These are phyloP conservation scores for Onychomys arenicola DNA, from an alignment of 2,797 vertebrate genomes.

Conservation along the genomic window DNA sequence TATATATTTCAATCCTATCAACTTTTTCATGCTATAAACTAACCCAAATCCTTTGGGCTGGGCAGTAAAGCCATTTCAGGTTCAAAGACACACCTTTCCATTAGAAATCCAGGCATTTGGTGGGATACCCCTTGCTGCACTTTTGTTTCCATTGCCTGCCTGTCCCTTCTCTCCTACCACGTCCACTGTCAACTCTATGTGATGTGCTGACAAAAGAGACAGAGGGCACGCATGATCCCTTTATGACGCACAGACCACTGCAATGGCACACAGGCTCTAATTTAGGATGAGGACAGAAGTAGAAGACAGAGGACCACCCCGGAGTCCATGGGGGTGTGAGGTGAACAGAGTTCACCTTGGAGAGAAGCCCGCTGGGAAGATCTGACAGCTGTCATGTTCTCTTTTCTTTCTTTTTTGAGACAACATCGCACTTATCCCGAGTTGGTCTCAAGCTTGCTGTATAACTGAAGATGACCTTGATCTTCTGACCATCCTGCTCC, in stretches of 20 bases:
- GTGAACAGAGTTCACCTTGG: background rate
- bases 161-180: background rate
- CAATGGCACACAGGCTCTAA: background rate
- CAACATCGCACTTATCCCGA: background rate
- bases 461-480: background rate
- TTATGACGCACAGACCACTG: background rate
- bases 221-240: background rate
- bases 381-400: background rate
- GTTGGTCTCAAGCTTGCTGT: background rate
- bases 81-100: slow-evolving; percentile 58
- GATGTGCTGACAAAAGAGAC: slow-evolving; percentile 37
- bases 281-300: background rate
- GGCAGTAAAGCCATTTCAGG: slow-evolving; percentile 61
- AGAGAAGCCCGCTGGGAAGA: background rate
- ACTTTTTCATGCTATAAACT: slow-evolving; percentile 72
- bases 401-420: background rate
- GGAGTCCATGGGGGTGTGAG: background rate
- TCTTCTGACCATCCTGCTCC: background rate
- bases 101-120: slow-evolving; percentile 45
- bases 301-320: background rate
- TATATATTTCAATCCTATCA: slow-evolving; percentile 76
- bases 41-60: slow-evolving; percentile 62
- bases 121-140: slow-evolving; percentile 12
- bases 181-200: background rate
- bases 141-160: background rate